A percentile compares a stretch with the other conserved stretches of the same genome.
Evolutionary conservation across 2,113 vertebrate genomes (phyloP).

Genomic region (Myrmecophaga tridactyla): DNA sequence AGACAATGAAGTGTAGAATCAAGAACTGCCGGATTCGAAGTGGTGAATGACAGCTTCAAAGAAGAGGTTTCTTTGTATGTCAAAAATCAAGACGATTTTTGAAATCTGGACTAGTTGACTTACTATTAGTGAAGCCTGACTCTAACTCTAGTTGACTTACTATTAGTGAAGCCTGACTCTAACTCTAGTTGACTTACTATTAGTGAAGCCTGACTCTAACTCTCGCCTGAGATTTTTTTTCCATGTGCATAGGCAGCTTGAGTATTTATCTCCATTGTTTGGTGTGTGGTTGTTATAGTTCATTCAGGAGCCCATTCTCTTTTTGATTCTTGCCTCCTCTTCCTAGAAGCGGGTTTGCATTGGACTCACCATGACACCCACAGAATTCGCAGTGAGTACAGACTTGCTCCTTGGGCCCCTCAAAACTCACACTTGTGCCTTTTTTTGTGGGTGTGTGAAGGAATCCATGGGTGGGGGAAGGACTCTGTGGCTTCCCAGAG

Average conservation of each 20-base stretch:
- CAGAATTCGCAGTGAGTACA: constrained; percentile 63
- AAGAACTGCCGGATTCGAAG: not conserved
- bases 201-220: accelerated
- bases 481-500: too few species aligned
- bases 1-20: not conserved
- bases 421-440: accelerated
- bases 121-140: accelerated
- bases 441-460: not conserved
- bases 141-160: too few species aligned
- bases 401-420: accelerated
- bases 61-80: not conserved
- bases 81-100: not conserved
- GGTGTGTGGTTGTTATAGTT: not conserved
- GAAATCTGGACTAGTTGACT: not conserved
- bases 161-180: accelerated
- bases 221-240: not conserved
- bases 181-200: too few species aligned
- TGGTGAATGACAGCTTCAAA: too few species aligned
- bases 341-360: not conserved
- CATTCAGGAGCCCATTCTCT: not conserved
- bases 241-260: not conserved
- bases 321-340: not conserved
- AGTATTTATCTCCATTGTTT: not conserved
- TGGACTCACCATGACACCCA: constrained; percentile 37
- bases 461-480: not conserved